Conservation (phyloP, 2,888 invertebrate genomes). For the Xylophagus ater region DNA sequence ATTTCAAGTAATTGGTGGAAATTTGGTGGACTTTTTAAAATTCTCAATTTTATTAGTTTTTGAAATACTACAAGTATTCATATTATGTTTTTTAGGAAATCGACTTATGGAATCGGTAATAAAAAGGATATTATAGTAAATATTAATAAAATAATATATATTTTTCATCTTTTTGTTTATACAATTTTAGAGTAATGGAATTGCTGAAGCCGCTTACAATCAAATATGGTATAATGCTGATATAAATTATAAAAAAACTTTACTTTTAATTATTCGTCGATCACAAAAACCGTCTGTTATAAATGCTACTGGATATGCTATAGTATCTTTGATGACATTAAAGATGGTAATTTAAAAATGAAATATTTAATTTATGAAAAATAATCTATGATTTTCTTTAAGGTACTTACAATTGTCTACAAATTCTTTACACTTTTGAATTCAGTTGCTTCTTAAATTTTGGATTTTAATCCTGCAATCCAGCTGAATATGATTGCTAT, state of each 20-base stretch:
- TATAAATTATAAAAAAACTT: slow-evolving; percentile 3
- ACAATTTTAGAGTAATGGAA: slow-evolving; percentile 7
- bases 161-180: no score
- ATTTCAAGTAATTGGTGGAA: no score
- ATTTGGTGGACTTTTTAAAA: no score
- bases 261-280: slow-evolving; percentile 6
- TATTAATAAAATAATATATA: no score
- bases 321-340: slow-evolving; percentile 5
- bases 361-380: neutral
- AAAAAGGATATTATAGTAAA: no score
- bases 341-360: neutral
- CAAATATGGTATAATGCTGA: slow-evolving; percentile 6
- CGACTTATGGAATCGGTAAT: no score
- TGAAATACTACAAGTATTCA: no score
- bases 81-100: no score
- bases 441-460: neutral
- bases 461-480: neutral
- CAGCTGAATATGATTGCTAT: neutral
- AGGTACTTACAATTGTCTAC: slow-evolving; percentile 2
- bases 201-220: slow-evolving; percentile 6
- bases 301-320: slow-evolving; percentile 1
- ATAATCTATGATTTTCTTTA: neutral
- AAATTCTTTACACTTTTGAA: slow-evolving; percentile 5
- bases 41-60: no score
- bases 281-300: slow-evolving; percentile 3